Base-by-base conservation (phyloP, 2,113 vertebrate species). In the Aphelocoma coerulescens region DNA sequence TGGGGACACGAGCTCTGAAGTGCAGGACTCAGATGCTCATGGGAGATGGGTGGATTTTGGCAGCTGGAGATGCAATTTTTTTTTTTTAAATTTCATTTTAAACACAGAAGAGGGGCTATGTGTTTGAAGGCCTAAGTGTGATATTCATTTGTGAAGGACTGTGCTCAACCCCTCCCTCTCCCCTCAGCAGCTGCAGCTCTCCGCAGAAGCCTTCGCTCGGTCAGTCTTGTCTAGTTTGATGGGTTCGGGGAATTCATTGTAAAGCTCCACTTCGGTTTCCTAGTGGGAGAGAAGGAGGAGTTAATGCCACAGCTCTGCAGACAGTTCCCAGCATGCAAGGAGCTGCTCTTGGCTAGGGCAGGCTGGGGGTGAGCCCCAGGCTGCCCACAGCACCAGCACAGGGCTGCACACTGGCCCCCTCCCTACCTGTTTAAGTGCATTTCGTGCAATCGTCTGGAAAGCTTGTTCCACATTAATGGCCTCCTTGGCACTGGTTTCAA, bases 381-480 rank as follows among this genome's bases (percentile, higher is more conserved):
- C 62, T 20, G 35, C 67, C 48, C 2, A 2, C 5, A 16, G 13
- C 26, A 51, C 48, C 1, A 0, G 57, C 63, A 32, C 44, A 87
- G 67, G 71, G 72, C 55, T 57, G 59, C 57, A 39, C 49, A 13
- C n/a, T 0, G 1, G 14, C 46, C 16, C 59, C 20, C 6, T 27
- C 72, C 97, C 39, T 95, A 99, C 99, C 98, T 99, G 99, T 98
- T 99, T 99, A 94, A 99, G 99, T 97, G 99, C 99, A 73, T 99
- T 99, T 91, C 99, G 98, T 97, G 99, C 99, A 87, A 99, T 99
- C 22, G 99, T 99, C 98, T 99, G 99, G 98, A 99, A 99, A 94
- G 99, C 99, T 97, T 99, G 99, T 98, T 99, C 99, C 97, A 99
- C 99, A 5, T 99, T 99, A 91, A 99, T 99, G 93, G 99, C 99